Conservation (phyloP, 1,140 invertebrate species). For the Eurosta solidaginis region DNA sequence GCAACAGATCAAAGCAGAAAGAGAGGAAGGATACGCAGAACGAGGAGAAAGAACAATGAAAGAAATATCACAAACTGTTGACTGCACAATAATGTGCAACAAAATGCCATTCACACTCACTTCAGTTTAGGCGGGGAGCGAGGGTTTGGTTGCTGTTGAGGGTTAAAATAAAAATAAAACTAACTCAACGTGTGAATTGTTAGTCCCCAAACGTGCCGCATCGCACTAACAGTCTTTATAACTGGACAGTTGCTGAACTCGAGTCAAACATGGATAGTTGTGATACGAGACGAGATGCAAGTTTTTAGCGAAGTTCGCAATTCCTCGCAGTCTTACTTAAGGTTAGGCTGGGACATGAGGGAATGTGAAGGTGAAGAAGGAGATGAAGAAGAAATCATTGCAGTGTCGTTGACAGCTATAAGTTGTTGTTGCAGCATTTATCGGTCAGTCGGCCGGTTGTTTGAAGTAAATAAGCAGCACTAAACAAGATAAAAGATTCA, state of each 20-base stretch:
- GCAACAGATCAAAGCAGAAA: background rate
- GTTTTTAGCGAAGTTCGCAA: background rate
- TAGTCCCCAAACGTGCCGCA: background rate
- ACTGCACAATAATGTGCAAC: background rate
- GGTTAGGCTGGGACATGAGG: background rate
- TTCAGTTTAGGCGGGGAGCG: background rate
- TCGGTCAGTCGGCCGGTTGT: background rate
- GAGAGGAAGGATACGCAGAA: background rate
- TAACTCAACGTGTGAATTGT: conserved; percentile 12
- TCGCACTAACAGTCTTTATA: background rate
- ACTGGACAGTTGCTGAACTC: background rate
- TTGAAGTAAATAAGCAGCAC: no score
- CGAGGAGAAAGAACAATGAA: background rate
- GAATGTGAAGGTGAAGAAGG: background rate
- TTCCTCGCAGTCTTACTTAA: background rate
- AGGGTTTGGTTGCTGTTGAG: background rate
- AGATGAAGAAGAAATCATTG: no score
- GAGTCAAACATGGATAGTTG: background rate
- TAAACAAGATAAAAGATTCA: no score
- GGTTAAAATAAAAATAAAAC: background rate
- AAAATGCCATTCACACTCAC: background rate
- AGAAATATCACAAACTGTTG: background rate
- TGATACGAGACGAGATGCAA: background rate
- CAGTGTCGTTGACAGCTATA: background rate
- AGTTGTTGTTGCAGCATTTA: background rate